Evolutionary conservation across 2,113 vertebrate species (phyloP).

Genomic region (Pimephales promelas): DNA sequence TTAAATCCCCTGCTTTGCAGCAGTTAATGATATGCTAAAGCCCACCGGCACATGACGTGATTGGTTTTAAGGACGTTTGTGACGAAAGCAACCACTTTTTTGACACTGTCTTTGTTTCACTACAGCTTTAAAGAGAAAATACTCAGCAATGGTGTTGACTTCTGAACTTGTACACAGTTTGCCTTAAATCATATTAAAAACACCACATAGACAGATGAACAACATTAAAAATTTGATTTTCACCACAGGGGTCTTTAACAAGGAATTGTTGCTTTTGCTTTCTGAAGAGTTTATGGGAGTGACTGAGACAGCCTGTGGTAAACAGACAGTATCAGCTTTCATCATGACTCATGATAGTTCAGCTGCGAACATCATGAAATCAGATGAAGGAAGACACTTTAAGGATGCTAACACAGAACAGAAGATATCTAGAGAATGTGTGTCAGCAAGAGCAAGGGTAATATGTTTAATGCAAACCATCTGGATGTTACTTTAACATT

Average conservation of each 20-base stretch:
- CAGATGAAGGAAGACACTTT: not conserved
- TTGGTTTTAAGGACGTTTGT: no score
- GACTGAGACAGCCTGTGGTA: not conserved
- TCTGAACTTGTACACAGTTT: no score
- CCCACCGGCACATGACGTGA: no score
- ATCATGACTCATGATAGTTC: slow-evolving; percentile 3
- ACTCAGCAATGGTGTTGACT: no score
- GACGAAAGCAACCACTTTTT: no score
- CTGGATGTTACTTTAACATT: not conserved
- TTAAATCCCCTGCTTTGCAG: no score
- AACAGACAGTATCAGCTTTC: slow-evolving; percentile 1
- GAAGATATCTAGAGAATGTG: not conserved
- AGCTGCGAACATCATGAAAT: not conserved
- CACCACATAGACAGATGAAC: no score
- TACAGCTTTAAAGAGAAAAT: no score
- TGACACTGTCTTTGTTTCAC: no score
- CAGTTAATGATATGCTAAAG: no score
- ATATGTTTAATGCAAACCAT: not conserved
- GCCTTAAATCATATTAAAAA: no score
- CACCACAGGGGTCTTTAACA: not conserved
- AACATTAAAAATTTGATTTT: no score
- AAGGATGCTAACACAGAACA: not conserved
- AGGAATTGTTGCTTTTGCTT: not conserved
- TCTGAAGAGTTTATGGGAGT: not conserved
- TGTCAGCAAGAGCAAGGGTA: not conserved